Conservation (phyloP, 1,140 invertebrate genomes). For the Heliconius eleuchia region DNA sequence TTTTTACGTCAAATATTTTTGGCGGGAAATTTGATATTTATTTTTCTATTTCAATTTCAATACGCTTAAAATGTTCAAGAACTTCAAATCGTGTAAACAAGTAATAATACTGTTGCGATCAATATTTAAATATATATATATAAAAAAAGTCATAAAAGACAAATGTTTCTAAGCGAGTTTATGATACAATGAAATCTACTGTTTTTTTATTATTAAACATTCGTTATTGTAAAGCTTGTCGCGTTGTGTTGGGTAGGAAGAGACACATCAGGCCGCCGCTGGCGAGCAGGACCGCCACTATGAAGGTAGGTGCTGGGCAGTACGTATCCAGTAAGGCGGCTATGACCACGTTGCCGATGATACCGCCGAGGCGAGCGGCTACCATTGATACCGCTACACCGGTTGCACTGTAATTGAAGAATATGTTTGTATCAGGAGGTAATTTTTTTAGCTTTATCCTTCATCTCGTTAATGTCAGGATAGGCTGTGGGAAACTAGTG, state of each 20-base stretch:
- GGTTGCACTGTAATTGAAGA: slow-evolving; percentile 84
- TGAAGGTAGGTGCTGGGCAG: slow-evolving; percentile 92
- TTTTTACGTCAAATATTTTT: background rate
- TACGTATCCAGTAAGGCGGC: slow-evolving; percentile 90
- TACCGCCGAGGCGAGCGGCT: slow-evolving; percentile 90
- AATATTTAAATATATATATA: slow-evolving; percentile 6
- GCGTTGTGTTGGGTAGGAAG: slow-evolving; percentile 92
- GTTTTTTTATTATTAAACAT: background rate
- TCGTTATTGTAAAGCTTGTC: slow-evolving; percentile 89
- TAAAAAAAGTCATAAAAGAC: background rate
- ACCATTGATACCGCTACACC: slow-evolving; percentile 94
- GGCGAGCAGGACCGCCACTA: slow-evolving; percentile 90
- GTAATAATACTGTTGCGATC: slow-evolving; percentile 7
- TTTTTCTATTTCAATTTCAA: background rate
- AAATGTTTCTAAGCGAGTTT: slow-evolving; percentile 1
- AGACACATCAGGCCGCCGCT: slow-evolving; percentile 92
- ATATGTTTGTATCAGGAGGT: background rate
- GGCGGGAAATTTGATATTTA: background rate
- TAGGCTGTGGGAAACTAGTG: too few relatives aligned
- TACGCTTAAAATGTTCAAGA: background rate
- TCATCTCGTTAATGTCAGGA: too few relatives aligned
- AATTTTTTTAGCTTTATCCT: background rate
- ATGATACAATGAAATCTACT: background rate
- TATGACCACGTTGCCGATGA: slow-evolving; percentile 93
- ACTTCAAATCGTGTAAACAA: slow-evolving; percentile 1